Percentiles rank a stretch among this genome's conserved stretches.
Evolutionary conservation across 2,888 invertebrate species (phyloP).

Genomic region (Sminthurinus aureus): DNA sequence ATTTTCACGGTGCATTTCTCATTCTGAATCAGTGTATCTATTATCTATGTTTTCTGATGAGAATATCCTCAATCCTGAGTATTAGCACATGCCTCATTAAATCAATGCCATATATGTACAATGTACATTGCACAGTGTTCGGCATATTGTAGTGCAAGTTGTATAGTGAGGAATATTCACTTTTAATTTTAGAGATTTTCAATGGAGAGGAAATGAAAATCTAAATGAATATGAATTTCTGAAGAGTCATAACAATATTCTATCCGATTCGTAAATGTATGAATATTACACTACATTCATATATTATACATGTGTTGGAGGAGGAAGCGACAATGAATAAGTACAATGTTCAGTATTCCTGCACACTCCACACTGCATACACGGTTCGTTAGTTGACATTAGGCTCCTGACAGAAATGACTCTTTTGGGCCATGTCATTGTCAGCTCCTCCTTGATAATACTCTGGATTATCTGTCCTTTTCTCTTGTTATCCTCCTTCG

Average conservation of each 20-base stretch:
- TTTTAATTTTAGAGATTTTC: too few relatives aligned
- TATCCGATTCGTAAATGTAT: too few relatives aligned
- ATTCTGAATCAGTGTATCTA: not conserved
- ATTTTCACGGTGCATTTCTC: not conserved
- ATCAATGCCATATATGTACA: not conserved
- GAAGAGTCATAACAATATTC: too few relatives aligned
- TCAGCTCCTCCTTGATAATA: not conserved
- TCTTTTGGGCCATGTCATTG: conserved; percentile 26
- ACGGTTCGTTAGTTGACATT: conserved; percentile 33
- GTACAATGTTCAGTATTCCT: not conserved
- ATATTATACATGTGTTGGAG: not conserved
- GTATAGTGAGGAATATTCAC: not conserved
- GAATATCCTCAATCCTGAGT: too few relatives aligned
- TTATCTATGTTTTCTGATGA: not conserved
- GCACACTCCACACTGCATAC: not conserved
- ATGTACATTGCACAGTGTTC: not conserved
- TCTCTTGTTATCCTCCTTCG: not conserved
- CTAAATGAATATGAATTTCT: too few relatives aligned
- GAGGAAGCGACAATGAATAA: not conserved
- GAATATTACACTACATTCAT: too few relatives aligned
- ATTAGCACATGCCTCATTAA: too few relatives aligned
- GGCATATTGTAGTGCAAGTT: not conserved
- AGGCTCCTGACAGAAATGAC: conserved; percentile 15
- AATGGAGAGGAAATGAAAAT: too few relatives aligned
- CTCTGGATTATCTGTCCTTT: conserved; percentile 9